Conservation (phyloP, 2,888 invertebrate genomes). For the Plebejus argus region DNA sequence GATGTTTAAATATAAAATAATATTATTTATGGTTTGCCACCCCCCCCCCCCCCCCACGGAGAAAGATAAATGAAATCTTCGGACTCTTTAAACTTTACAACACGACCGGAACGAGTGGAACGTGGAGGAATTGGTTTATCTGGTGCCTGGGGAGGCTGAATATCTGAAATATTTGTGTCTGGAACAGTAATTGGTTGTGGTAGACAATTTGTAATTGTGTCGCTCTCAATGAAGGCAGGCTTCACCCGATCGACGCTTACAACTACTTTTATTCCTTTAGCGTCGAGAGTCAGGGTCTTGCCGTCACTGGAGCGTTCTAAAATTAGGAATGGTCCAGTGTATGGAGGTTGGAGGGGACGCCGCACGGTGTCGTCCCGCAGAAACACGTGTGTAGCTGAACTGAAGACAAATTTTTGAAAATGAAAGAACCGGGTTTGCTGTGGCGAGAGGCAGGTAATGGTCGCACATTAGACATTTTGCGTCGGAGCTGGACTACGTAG, state of each 20-base stretch:
- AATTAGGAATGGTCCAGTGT: conserved; percentile 35
- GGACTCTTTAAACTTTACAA: not conserved
- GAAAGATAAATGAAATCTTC: not conserved
- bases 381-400: conserved; percentile 31
- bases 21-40: too few species aligned
- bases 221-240: not conserved
- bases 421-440: conserved; percentile 10
- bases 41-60: conserved; percentile 1
- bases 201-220: not conserved
- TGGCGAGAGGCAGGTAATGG: not conserved
- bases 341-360: conserved; percentile 38
- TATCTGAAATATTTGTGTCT: not conserved
- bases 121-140: not conserved
- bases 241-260: not conserved
- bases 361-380: conserved; percentile 36
- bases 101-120: not conserved
- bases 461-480: not conserved
- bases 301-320: conserved; percentile 31
- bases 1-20: too few species aligned
- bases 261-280: conserved; percentile 29
- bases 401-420: conserved; percentile 37
- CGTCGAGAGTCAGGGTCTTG: conserved; percentile 32
- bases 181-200: not conserved
- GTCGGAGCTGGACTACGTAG: not conserved
- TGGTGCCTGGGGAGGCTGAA: not conserved